Evolutionary conservation across 2,113 vertebrate genomes (phyloP).

Genomic region (Myxocyprinus asiaticus): DNA sequence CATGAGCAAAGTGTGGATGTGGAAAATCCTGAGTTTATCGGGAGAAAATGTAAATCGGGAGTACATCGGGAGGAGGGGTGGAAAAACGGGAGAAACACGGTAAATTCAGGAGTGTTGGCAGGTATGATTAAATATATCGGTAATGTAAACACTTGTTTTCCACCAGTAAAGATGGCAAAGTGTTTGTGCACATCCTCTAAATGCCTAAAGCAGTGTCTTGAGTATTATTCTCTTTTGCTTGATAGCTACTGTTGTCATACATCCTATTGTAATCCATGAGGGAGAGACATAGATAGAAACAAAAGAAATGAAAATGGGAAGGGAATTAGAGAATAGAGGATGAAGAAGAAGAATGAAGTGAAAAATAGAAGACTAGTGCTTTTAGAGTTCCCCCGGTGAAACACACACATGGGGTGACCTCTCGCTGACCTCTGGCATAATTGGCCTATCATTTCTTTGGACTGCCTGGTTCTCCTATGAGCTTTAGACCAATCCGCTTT

Average conservation of each 20-base stretch:
- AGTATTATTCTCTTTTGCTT: too few relatives aligned
- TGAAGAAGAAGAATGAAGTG: conserved; percentile 57
- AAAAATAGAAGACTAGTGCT: conserved; percentile 48
- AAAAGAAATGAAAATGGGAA: conserved; percentile 22
- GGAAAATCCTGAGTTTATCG: too few relatives aligned
- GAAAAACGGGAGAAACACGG: too few relatives aligned
- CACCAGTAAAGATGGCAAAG: neutral
- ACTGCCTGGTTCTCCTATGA: conserved; percentile 59
- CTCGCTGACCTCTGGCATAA: conserved; percentile 73
- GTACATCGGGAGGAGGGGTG: too few relatives aligned
- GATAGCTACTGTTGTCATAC: conserved; percentile 55
- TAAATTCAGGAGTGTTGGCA: too few relatives aligned
- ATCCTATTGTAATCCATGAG: conserved; percentile 55
- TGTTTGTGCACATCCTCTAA: neutral
- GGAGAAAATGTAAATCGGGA: too few relatives aligned
- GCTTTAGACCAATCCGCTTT: conserved; percentile 69
- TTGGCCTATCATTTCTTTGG: conserved; percentile 69
- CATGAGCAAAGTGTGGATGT: too few relatives aligned
- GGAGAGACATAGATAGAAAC: conserved; percentile 48
- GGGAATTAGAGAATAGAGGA: conserved; percentile 44
- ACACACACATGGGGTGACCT: conserved; percentile 66
- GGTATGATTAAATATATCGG: too few relatives aligned
- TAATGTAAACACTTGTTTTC: neutral
- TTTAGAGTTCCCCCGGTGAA: conserved; percentile 62
- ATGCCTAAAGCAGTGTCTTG: too few relatives aligned